These are phyloP conservation scores for Oscheius sp. DNA, from an alignment of 2,888 invertebrate species.

Conservation along the genomic window DNA sequence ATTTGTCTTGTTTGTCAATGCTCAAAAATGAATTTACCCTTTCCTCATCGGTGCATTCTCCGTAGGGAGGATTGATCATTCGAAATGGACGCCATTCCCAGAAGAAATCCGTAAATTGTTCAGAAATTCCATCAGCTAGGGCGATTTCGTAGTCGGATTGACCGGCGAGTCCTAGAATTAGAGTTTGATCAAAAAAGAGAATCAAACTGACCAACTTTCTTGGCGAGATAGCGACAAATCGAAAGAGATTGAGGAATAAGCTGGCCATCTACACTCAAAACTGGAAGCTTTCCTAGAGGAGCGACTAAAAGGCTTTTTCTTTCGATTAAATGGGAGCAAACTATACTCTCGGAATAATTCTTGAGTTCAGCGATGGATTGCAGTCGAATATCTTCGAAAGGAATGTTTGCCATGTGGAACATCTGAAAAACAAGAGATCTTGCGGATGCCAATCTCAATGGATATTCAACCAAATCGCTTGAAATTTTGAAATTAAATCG, in stretches of 20 bases:
- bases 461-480: too few relatives aligned
- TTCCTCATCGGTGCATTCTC: constrained; percentile 9
- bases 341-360: neutral
- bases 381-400: constrained; percentile 27
- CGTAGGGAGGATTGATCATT: constrained; percentile 14
- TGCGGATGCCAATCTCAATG: too few relatives aligned
- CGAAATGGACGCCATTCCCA: constrained; percentile 19
- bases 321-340: neutral
- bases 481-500: too few relatives aligned
- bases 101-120: constrained; percentile 22
- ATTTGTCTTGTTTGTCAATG: too few relatives aligned
- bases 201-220: constrained; percentile 40
- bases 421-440: neutral
- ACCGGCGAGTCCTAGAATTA: constrained; percentile 7
- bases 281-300: constrained; percentile 44
- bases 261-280: constrained; percentile 42
- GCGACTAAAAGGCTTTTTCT: constrained; percentile 12
- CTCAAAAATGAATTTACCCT: too few relatives aligned
- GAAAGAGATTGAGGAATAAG: constrained; percentile 46
- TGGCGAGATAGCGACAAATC: constrained; percentile 40
- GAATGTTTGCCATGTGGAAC: constrained; percentile 26
- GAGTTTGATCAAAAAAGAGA: neutral
- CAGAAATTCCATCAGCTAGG: constrained; percentile 17
- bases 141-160: constrained; percentile 20
- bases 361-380: constrained; percentile 5